Evolutionary conservation across 2,888 invertebrate species (phyloP), one percentile per base, ranked within the genome.

Genomic region (Gymnosoma rotundatum): DNA sequence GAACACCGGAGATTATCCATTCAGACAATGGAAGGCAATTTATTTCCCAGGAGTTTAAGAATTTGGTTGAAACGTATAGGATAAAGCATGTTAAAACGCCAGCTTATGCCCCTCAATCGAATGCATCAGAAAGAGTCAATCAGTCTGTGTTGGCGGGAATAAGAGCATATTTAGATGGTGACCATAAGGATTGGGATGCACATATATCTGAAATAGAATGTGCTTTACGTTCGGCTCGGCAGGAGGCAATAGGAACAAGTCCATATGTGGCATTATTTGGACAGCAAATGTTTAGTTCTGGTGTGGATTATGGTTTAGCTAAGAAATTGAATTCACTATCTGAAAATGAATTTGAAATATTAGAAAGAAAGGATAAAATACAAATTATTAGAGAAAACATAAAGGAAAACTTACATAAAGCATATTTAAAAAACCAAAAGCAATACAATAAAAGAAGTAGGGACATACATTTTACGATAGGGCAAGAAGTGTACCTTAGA

Each of bases 221-320:
- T 20, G n/a, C 38, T 2, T 10, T 60, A 10, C 38, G 60, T 3
- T 18, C 18, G 0, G 2, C 38, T 12, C 10, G 1, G 1, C 38
- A 61, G 4, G 38, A 38, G 4, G 0, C 60, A 1, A 61, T 38
- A 38, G 36, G 36, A 5, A 61, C 18, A 0, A 38, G 5, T 12
- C 60, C 60, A 12, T 61, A 61, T 38, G 10, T 1, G 2, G 38
- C 14, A 38, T 6, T 61, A 7, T 61, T 25, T 25, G 25, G 25
- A 9, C 60, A 36, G 18, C 60, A 60, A 60, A 60, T 60, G 36
- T 58, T n/a, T 36, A 58, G 2, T 2, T 58, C 36, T 16, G 58
- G 58, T 38, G 8, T 12, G 9, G 38, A 38, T 38, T 38, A 38
- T 38, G 38, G 1, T 10, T 38, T 38, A 12, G 38, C 38, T 1